Conservation (phyloP, 1,140 invertebrate species). For the Penaeus japonicus region DNA sequence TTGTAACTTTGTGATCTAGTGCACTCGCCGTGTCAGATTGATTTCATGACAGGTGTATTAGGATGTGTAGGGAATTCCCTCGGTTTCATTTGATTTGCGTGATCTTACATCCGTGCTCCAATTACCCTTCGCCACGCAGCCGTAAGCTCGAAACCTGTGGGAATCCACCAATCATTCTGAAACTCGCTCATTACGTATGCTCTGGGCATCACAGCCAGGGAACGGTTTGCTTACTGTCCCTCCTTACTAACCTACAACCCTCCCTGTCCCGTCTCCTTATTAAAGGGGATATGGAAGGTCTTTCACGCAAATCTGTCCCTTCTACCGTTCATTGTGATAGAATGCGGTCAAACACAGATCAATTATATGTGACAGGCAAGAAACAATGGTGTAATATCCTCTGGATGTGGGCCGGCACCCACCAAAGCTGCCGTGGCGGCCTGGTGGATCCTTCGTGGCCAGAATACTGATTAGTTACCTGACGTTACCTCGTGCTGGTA, state of each 20-base stretch:
- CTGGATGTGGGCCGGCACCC: conserved; percentile 7
- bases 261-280: background rate
- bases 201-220: conserved; percentile 19
- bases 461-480: conserved; percentile 13
- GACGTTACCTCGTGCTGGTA: background rate
- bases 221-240: conserved; percentile 47
- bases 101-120: too few species aligned
- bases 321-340: background rate
- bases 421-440: conserved; percentile 18
- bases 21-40: too few species aligned
- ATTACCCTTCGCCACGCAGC: too few species aligned
- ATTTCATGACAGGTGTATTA: too few species aligned
- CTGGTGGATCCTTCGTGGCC: conserved; percentile 25
- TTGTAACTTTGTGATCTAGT: too few species aligned
- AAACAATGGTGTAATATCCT: background rate
- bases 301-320: background rate
- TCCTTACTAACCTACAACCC: conserved; percentile 46
- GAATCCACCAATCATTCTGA: conserved; percentile 8
- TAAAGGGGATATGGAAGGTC: too few species aligned
- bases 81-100: too few species aligned
- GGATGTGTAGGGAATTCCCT: too few species aligned
- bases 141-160: background rate
- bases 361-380: background rate
- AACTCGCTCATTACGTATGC: conserved; percentile 45
- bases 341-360: background rate